Evolutionary conservation across 53 echinoderm and acorn worm genomes (phyloP), one percentile per base, ranked within the genome.

Genomic region (Actinopyga echinites): DNA sequence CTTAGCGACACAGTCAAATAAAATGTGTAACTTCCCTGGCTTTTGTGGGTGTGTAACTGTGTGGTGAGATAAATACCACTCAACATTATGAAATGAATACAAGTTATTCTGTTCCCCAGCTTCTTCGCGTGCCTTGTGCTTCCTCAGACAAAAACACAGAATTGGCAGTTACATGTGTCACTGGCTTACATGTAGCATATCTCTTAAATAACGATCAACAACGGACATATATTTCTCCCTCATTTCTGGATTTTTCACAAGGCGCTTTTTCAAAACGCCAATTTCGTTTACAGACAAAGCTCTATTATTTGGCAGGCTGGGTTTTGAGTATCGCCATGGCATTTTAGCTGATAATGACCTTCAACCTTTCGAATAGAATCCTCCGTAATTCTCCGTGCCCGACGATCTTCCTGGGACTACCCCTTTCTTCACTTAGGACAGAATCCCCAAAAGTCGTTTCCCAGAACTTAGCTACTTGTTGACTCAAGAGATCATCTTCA

Each of bases 391-490:
- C 60, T 40, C 29, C 75, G 36, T 24, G 86, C 89, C 34, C 36
- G 75, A 25, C 57, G 86, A 40, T 92, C 92, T 42, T 89, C 91
- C 2, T 69, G 26, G 36, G 78, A 89, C 21, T 85, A 59, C 8
- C 85, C 88, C 54, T 82, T 58, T 79, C 4, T 71, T 43, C 17
- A 17, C 37, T 2, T 20, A 30, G 13, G 21, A 40, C 38, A 71
- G 38, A 40, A 71, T 37, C 73, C 35, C 44, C 21, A 36, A 71
- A 71, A 36, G 35, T 40, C 0, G 73, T 37, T 35, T 71, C 73
- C 73, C 73, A 33, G 21, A 71, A 21, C 25, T 22, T 71, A 1
- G 38, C 40, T 36, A 71, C 40, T 38, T 71, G 73, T 10, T 43
- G 20, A 23, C n/a, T 19, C 8, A 24, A 22, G 21, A 35, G 24